Evolutionary conservation across 2,797 vertebrate genomes (phyloP).

Genomic region (Spinus olivaceus): DNA sequence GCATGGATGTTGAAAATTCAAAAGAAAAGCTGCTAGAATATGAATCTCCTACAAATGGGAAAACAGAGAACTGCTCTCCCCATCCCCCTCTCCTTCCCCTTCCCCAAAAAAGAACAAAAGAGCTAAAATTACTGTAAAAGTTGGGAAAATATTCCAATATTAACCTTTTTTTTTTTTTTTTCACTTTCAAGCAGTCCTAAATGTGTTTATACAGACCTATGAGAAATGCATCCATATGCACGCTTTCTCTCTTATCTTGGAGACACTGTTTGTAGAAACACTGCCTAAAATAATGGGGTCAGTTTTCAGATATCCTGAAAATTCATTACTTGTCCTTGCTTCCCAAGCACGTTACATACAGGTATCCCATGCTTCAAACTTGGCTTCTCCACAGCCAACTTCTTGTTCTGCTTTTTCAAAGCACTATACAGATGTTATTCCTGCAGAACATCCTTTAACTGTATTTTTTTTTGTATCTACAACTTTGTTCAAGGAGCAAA

Average conservation of each 20-base stretch:
- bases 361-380: neutral
- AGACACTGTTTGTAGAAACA: neutral
- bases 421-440: neutral
- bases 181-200: neutral
- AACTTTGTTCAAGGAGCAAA: neutral
- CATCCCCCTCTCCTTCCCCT: rapidly evolving
- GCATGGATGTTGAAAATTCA: neutral
- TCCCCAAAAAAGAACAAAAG: neutral
- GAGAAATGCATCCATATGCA: neutral
- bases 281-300: neutral
- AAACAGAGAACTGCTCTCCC: neutral
- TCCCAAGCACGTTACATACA: neutral
- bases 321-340: neutral
- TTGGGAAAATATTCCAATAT: neutral
- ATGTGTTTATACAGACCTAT: neutral
- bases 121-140: neutral
- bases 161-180: neutral
- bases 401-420: neutral
- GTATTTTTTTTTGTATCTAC: neutral
- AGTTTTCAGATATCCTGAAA: neutral
- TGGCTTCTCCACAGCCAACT: neutral
- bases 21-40: neutral
- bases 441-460: neutral
- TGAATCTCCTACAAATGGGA: neutral
- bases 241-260: neutral